These are phyloP conservation scores for Emmelina monodactyla DNA, from an alignment of 2,888 invertebrate genomes.

Conservation along the genomic window DNA sequence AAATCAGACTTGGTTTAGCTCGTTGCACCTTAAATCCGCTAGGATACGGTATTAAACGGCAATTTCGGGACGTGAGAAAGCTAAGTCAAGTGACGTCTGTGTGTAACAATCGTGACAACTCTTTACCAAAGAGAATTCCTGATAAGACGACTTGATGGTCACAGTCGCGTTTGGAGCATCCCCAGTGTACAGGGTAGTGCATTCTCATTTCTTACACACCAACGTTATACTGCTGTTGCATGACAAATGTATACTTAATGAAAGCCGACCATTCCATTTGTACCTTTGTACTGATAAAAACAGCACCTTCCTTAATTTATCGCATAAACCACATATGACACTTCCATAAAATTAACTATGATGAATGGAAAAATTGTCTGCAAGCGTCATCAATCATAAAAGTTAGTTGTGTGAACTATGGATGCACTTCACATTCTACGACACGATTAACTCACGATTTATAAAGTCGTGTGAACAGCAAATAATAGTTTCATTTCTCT, in stretches of 20 bases:
- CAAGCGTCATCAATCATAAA: constrained; percentile 48
- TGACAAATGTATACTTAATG: no score
- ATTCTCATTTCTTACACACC: no score
- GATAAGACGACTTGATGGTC: no score
- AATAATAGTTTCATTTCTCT: no score
- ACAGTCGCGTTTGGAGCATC: no score
- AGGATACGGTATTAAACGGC: constrained; percentile 23
- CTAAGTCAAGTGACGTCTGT: background rate
- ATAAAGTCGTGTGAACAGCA: no score
- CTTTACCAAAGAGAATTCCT: background rate
- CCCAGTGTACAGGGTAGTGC: no score
- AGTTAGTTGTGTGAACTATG: constrained; percentile 24
- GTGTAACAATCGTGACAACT: constrained; percentile 1
- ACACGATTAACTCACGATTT: constrained; percentile 24
- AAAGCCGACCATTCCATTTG: background rate
- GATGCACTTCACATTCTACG: constrained; percentile 20
- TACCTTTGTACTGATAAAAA: background rate
- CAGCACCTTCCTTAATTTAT: constrained; percentile 31
- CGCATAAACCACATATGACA: constrained; percentile 37
- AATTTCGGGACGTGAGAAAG: constrained; percentile 18
- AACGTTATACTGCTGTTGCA: no score
- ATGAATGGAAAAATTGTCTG: constrained; percentile 57
- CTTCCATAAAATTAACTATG: constrained; percentile 61
- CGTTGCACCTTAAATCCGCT: constrained; percentile 22
- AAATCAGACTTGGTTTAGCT: constrained; percentile 25